These are phyloP conservation scores for Porites australiensis DNA, from an alignment of 64 coral and sea anemone species.

Conservation along the genomic window DNA sequence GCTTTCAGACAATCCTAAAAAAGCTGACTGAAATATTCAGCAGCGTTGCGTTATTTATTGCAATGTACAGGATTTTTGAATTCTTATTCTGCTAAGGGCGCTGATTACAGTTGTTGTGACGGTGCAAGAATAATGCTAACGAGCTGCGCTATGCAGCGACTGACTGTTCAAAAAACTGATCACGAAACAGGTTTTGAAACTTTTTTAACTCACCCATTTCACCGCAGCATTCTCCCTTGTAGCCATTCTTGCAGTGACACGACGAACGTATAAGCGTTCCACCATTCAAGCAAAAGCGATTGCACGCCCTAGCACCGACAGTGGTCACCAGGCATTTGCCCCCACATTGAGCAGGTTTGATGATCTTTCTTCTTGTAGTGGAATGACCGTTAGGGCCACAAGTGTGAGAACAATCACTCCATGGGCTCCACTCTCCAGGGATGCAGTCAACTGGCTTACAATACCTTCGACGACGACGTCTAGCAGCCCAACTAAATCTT, in stretches of 20 bases:
- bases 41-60: too few relatives aligned
- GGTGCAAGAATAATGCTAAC: too few relatives aligned
- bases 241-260: slow-evolving; percentile 52
- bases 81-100: too few relatives aligned
- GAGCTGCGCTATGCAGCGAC: too few relatives aligned
- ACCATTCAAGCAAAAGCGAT: slow-evolving; percentile 62
- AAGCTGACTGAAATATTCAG: too few relatives aligned
- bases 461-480: not conserved
- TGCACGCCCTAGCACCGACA: not conserved
- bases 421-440: not conserved
- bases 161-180: too few relatives aligned
- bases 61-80: too few relatives aligned
- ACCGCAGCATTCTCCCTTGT: slow-evolving; percentile 41
- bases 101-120: too few relatives aligned
- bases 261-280: slow-evolving; percentile 3
- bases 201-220: slow-evolving; percentile 1
- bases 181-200: too few relatives aligned
- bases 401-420: slow-evolving; percentile 7
- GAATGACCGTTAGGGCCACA: slow-evolving; percentile 12
- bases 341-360: slow-evolving; percentile 15
- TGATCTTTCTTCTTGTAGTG: not conserved
- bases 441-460: not conserved
- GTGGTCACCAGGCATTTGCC: not conserved
- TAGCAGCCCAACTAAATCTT: not conserved
- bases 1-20: too few relatives aligned